Percentiles rank a stretch among this genome's conserved stretches.
phyloP scores from a whole-genome alignment of 2,797 vertebrate species.

The Yasuhikotakia modesta region DNA sequence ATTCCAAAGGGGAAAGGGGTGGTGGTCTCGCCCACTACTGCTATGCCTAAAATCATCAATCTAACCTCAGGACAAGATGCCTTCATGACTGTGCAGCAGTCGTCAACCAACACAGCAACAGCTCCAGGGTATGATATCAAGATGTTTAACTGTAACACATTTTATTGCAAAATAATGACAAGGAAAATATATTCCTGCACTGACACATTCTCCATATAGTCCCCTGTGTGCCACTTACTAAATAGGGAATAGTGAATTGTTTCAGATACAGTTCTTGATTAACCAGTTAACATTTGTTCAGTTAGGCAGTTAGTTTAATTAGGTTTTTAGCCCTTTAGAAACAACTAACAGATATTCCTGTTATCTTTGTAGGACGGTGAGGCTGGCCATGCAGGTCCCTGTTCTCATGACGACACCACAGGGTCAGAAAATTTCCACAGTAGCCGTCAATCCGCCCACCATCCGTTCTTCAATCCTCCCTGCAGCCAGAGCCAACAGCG shows the following conservation, averaged over 20 bases:
- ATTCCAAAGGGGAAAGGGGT: conserved; percentile 66
- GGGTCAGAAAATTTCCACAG: conserved; percentile 87
- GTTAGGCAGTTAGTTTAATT: no score
- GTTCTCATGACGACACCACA: conserved; percentile 93
- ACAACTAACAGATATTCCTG: no score
- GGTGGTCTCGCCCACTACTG: conserved; percentile 78
- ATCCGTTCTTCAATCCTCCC: conserved; percentile 83
- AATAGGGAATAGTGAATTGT: no score
- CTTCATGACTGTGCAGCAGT: conserved; percentile 76
- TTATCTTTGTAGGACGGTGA: conserved; percentile 79
- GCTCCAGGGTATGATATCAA: conserved; percentile 77
- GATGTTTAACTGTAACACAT: no score
- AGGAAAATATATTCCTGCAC: no score
- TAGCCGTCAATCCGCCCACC: conserved; percentile 85
- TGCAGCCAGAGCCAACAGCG: conserved; percentile 68
- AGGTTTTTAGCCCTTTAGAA: no score
- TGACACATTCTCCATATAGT: no score
- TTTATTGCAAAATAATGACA: no score
- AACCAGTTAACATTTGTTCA: no score
- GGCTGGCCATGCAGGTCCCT: conserved; percentile 92
- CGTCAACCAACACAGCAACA: conserved; percentile 79
- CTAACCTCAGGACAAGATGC: conserved; percentile 72
- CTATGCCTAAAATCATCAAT: conserved; percentile 70
- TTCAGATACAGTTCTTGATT: no score
- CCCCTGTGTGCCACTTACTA: no score